Conservation (phyloP, 2,888 invertebrate species). For the Hypomecis atomaria region DNA sequence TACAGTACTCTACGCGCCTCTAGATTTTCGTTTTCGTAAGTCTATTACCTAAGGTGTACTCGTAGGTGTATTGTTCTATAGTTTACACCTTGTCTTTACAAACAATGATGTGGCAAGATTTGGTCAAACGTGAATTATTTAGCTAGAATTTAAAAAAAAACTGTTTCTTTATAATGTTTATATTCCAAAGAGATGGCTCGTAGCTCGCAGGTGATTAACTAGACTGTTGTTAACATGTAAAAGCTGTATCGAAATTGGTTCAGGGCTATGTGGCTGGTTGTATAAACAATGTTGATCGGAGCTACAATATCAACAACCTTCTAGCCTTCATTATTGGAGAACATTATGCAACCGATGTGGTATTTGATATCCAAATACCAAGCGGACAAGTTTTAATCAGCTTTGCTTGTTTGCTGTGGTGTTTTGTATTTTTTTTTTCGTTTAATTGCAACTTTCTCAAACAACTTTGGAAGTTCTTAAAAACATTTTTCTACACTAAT, state of each 20-base stretch:
- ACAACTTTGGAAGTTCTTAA: too few relatives aligned
- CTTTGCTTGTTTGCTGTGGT: too few relatives aligned
- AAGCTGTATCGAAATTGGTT: conserved; percentile 19
- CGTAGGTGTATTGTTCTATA: too few relatives aligned
- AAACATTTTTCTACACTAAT: too few relatives aligned
- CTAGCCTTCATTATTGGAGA: conserved; percentile 11
- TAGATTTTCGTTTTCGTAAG: too few relatives aligned
- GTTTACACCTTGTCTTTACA: too few relatives aligned
- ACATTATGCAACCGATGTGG: conserved; percentile 18
- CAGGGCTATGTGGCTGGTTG: conserved; percentile 16
- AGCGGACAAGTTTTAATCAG: not conserved
- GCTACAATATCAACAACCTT: conserved; percentile 16
- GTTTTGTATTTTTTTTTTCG: not conserved
- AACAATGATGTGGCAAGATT: too few relatives aligned
- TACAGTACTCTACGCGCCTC: too few relatives aligned
- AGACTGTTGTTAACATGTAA: conserved; percentile 17
- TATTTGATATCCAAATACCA: conserved; percentile 15
- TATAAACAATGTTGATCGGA: conserved; percentile 14
- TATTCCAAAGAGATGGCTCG: not conserved
- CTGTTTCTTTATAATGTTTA: not conserved
- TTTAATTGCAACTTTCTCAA: too few relatives aligned
- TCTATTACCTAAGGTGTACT: too few relatives aligned
- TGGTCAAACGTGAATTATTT: too few relatives aligned
- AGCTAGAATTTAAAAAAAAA: not conserved
- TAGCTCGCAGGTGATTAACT: conserved; percentile 16